Conservation (phyloP, 2,888 invertebrate genomes). For the Drosophila melanosoma region DNA sequence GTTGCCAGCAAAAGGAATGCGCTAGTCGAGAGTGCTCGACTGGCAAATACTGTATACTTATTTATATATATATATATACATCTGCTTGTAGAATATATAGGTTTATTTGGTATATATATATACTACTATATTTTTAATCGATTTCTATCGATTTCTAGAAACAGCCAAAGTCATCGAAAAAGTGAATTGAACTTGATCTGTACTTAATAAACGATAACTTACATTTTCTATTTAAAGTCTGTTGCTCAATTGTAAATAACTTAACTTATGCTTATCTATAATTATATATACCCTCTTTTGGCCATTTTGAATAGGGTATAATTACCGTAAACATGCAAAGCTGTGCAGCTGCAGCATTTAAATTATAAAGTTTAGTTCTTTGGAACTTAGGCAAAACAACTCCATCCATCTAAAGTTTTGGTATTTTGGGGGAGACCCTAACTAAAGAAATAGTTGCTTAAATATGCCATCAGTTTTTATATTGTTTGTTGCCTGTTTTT, state of each 20-base stretch:
- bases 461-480: slow-evolving; percentile 21
- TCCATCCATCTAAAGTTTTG: slow-evolving; percentile 27
- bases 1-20: slow-evolving; percentile 1
- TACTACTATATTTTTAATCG: neutral
- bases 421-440: neutral
- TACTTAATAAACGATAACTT: neutral
- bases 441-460: slow-evolving; percentile 9
- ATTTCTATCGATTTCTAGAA: neutral
- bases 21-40: neutral
- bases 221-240: neutral
- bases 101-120: no score
- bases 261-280: neutral
- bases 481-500: slow-evolving; percentile 18
- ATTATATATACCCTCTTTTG: neutral
- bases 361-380: slow-evolving; percentile 56
- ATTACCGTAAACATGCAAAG: slow-evolving; percentile 66
- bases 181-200: neutral
- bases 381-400: slow-evolving; percentile 51
- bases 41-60: neutral
- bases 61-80: neutral
- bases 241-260: no score
- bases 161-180: neutral
- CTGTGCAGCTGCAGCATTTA: slow-evolving; percentile 31
- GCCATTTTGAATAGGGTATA: neutral
- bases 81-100: neutral